Evolutionary conservation across 1,140 invertebrate species (phyloP), one percentile per base, ranked within the genome.

Genomic region (Druon quercuslanigerum): DNA sequence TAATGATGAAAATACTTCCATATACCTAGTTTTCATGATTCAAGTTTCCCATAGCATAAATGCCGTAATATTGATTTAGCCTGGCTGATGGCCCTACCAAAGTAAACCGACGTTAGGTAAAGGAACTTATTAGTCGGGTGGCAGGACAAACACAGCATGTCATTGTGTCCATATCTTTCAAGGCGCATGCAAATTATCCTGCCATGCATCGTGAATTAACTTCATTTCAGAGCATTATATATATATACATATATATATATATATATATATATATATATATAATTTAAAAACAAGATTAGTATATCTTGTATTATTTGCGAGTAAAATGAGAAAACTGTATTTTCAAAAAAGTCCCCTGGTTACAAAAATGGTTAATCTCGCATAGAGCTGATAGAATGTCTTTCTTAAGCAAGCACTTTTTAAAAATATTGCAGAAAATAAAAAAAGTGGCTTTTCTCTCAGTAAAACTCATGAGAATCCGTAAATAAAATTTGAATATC

Each of bases 61-160:
- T 66, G 57, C 9, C 20, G 40, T 40, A 13, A 40, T 66, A 66
- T 66, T 66, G 57, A 66, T 66, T 66, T 66, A 40, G 16, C 25
- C 13, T 66, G 40, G 4, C 25, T 16, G 33, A 66, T 40, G 33
- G 57, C 40, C 57, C 57, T 40, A 40, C 13, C 57, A 66, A 66
- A 66, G 57, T 40, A 66, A 66, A 66, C 57, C 8, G 57, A 66
- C 57, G 16, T 66, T 40, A 66, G 57, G 57, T 66, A 66, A 66
- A 66, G 33, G 57, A 66, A 66, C 57, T 66, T 66, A 66, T 66
- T 66, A 66, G 57, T 66, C 57, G 33, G n/a, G 57, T 66, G 57
- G 20, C 13, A 66, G 40, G 40, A 66, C 20, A 66, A 66, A 66
- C 25, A 40, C 3, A 60, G 57, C 57, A 60, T 60, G 57, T 33